Evolutionary conservation across 2,113 vertebrate genomes (phyloP).

Genomic region (Illadopsis cleaveri): DNA sequence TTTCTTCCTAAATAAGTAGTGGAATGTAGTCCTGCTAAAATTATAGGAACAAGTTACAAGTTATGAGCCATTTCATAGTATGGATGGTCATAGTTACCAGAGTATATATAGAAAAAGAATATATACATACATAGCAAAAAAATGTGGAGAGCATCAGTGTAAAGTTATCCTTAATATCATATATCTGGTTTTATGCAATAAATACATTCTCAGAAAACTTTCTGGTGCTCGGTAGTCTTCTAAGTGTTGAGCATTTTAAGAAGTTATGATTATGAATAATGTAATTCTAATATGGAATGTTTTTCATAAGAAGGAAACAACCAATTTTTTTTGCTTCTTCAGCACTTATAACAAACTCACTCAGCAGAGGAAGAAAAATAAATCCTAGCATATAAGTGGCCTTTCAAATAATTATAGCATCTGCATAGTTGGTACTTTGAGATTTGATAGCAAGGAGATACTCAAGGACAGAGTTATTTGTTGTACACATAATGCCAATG

Average conservation of each 20-base stretch:
- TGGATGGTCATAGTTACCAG: neutral
- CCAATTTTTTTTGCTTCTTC: neutral
- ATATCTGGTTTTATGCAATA: neutral
- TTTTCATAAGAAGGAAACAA: neutral
- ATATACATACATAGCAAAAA: neutral
- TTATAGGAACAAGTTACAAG: neutral
- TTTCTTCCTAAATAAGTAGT: neutral
- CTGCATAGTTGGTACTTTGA: neutral
- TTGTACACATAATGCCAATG: neutral
- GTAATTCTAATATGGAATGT: neutral
- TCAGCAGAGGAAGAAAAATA: neutral
- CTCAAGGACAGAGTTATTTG: neutral
- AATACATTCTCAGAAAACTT: constrained; percentile 22
- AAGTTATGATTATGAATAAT: neutral
- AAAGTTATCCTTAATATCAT: constrained; percentile 10
- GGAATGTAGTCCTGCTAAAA: neutral
- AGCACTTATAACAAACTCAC: neutral
- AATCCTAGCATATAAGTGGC: neutral
- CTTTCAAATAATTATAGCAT: constrained; percentile 18
- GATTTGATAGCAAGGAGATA: neutral
- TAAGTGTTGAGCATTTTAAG: neutral
- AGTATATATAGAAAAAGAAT: neutral
- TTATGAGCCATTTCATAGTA: neutral
- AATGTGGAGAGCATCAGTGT: neutral
- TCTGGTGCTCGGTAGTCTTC: neutral